phyloP scores from a whole-genome alignment of 2,888 invertebrate genomes.

The Drosophila meridiana region DNA sequence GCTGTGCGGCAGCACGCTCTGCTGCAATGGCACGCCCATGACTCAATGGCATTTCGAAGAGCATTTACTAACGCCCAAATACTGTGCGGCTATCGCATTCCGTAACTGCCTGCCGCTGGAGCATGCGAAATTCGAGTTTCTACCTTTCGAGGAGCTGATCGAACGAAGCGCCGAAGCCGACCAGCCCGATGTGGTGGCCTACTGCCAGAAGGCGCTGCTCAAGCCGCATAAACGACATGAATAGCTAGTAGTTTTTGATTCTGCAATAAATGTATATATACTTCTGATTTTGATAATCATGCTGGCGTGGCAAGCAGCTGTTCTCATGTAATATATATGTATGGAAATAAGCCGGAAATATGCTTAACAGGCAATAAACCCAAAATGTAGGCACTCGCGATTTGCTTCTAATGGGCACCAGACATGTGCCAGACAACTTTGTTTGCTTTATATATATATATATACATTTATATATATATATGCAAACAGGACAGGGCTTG shows the following conservation, averaged over 20 bases:
- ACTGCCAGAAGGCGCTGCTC: conserved; percentile 72
- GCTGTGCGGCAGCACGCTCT: conserved; percentile 89
- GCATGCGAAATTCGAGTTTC: conserved; percentile 85
- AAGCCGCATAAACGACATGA: conserved; percentile 74
- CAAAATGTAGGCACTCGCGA: conserved; percentile 53
- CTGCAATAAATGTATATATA: conserved; percentile 56
- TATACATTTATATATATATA: conserved; percentile 51
- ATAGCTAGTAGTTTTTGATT: conserved; percentile 22
- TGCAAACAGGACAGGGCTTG: conserved; percentile 38
- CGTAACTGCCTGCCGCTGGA: conserved; percentile 79
- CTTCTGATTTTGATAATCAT: conserved; percentile 26
- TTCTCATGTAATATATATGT: conserved; percentile 32
- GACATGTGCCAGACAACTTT: conserved; percentile 69
- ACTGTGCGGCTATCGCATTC: conserved; percentile 92
- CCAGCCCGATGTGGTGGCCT: conserved; percentile 65
- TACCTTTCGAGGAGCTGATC: conserved; percentile 88
- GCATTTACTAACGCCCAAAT: conserved; percentile 90
- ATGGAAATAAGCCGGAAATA: conserved; percentile 67
- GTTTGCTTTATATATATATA: conserved; percentile 59
- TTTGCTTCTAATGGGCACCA: conserved; percentile 54
- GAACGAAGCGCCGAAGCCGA: conserved; percentile 75
- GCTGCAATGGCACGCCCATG: conserved; percentile 87
- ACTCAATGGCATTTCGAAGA: conserved; percentile 93
- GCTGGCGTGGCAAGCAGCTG: conserved; percentile 46
- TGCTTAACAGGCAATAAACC: conserved; percentile 74